These are phyloP conservation scores for Dipodomys merriami DNA, from an alignment of 2,113 vertebrate species.

Conservation along the genomic window DNA sequence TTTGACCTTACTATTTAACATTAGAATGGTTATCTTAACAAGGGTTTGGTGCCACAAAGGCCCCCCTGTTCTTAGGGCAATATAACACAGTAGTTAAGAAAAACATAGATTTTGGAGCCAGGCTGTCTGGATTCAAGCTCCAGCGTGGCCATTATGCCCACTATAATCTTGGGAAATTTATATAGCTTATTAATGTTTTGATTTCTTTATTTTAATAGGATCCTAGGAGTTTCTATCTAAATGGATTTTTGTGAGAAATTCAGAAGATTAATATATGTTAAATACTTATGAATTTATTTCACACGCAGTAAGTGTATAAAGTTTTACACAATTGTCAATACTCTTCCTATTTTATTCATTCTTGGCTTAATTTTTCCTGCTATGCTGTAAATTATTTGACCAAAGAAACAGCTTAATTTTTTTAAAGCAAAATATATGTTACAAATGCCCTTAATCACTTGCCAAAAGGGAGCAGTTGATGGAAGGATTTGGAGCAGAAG, in stretches of 20 bases:
- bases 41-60: not conserved
- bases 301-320: not conserved
- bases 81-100: not conserved
- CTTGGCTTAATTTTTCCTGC: not conserved
- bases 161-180: not conserved
- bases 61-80: not conserved
- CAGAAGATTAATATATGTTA: not conserved
- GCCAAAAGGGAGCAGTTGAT: not conserved
- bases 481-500: not conserved
- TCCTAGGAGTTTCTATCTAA: not conserved
- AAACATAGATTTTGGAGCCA: not conserved
- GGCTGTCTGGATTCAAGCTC: not conserved
- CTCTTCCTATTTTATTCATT: not conserved
- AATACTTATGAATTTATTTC: not conserved
- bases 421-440: not conserved
- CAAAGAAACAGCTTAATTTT: not conserved
- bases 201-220: not conserved
- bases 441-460: not conserved
- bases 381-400: conserved; percentile 28
- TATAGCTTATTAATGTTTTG: not conserved
- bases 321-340: not conserved
- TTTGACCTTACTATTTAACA: not conserved
- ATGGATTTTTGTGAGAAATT: not conserved
- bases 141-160: not conserved
- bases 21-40: not conserved